Evolutionary conservation across 2,797 vertebrate species (phyloP).

Genomic region (Gallinago stenura): DNA sequence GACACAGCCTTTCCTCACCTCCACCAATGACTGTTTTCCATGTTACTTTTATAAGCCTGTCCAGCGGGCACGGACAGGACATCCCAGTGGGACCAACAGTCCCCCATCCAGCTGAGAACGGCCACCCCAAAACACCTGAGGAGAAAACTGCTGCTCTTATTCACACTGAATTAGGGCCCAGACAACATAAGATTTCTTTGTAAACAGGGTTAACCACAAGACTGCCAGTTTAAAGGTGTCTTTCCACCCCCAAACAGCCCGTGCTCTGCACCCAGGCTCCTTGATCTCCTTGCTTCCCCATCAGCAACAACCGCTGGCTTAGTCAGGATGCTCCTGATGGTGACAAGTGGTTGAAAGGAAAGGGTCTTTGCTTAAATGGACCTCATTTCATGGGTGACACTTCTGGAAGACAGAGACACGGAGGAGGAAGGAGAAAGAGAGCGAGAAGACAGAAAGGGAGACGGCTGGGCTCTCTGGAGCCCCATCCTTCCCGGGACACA

Average conservation of each 20-base stretch:
- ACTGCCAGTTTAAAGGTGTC: not conserved
- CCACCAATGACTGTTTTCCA: not conserved
- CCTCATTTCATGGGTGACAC: rapidly evolving
- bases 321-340: not conserved
- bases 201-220: not conserved
- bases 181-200: not conserved
- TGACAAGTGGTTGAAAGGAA: not conserved
- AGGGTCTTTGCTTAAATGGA: rapidly evolving
- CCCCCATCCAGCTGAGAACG: not conserved
- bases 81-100: not conserved
- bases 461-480: rapidly evolving
- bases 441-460: not conserved
- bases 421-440: not conserved
- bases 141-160: not conserved
- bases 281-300: not conserved
- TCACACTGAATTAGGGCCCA: not conserved
- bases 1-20: not conserved
- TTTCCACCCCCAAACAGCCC: not conserved
- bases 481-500: rapidly evolving
- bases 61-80: not conserved
- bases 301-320: not conserved
- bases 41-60: not conserved
- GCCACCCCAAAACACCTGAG: not conserved
- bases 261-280: not conserved
- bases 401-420: not conserved